Percentiles rank a stretch among this genome's conserved stretches.
Conservation (phyloP, 2,888 invertebrate genomes). For the Cotesia congregata region DNA sequence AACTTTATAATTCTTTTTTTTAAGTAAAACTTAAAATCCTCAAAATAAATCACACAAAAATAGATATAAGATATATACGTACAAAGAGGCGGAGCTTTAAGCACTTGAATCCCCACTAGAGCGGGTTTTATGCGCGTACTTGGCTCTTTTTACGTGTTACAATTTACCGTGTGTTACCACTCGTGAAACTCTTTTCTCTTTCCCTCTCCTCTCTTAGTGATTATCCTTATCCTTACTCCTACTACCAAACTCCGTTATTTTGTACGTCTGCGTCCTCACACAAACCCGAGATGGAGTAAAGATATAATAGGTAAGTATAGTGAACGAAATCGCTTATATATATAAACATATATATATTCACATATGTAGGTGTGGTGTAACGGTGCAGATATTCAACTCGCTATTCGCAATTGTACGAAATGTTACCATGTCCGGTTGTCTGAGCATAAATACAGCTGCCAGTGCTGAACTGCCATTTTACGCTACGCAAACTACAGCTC, state of each 20-base stretch:
- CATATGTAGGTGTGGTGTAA: neutral
- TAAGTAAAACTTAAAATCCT: too few relatives aligned
- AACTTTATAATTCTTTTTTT: too few relatives aligned
- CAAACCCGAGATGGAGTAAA: neutral
- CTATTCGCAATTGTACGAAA: constrained; percentile 15
- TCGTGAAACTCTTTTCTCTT: constrained; percentile 32
- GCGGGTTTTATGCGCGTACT: constrained; percentile 53
- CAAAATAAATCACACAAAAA: neutral
- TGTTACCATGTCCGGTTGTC: constrained; percentile 25
- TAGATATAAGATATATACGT: constrained; percentile 1
- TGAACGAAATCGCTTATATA: neutral
- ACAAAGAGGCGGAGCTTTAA: constrained; percentile 59
- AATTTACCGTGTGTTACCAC: constrained; percentile 16
- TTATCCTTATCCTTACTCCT: neutral
- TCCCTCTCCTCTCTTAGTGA: constrained; percentile 41
- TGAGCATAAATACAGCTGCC: constrained; percentile 33
- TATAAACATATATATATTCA: neutral
- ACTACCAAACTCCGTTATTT: constrained; percentile 43
- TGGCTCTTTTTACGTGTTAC: constrained; percentile 15
- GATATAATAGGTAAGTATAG: neutral
- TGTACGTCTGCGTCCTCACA: constrained; percentile 42
- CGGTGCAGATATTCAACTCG: neutral
- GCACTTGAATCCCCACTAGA: constrained; percentile 57
- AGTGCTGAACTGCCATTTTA: constrained; percentile 3
- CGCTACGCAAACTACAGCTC: constrained; percentile 26